Evolutionary conservation across 2,113 vertebrate species (phyloP), one percentile per base, ranked within the genome.

Genomic region (Brachyistius frenatus): DNA sequence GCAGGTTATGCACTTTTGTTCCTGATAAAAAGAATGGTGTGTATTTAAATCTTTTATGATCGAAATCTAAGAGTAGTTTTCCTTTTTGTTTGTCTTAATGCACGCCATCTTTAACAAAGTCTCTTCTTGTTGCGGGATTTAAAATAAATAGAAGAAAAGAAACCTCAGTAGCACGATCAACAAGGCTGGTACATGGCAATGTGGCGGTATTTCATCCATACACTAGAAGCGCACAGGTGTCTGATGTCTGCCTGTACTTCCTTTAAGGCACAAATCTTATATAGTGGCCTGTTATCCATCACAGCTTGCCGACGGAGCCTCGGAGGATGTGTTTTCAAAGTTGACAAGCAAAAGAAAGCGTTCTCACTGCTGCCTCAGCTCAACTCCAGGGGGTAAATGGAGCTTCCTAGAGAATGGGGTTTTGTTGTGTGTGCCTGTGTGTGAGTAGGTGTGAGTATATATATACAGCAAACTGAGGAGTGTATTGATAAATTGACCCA

Each of bases 381-480:
- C 79, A 76, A 78, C 81, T 77, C 83, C 70, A 66, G 85, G 84
- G 65, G 82, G 66, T 80, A 79, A 83, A 84, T 80, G 63, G 54
- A 73, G 61, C 11, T 75, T 73, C 44, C 56, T 37, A 30, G 58
- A 73, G 39, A 65, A 58, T 65, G 66, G 36, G 41, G 14, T 56
- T 78, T 23, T 23, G n/a, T 15, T 23, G 49, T 73, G 13, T 56
- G 55, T 36, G 39, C 44, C 14, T 62, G 44, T 52, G 16, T 47
- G 35, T 37, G 47, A 3, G 32, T 63, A 53, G 44, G 62, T 39
- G 68, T 66, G 52, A 9, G 66, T 69, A 16, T 67, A 37, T 44
- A 54, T 33, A 32, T 16, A 62, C 63, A 66, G 63, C 47, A 68
- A 78, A 71, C 54, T 30, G 56, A 77, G 44, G 71, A 73, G 55